Evolutionary conservation across 2,797 vertebrate species (phyloP).

Genomic region (Malurus splendens): DNA sequence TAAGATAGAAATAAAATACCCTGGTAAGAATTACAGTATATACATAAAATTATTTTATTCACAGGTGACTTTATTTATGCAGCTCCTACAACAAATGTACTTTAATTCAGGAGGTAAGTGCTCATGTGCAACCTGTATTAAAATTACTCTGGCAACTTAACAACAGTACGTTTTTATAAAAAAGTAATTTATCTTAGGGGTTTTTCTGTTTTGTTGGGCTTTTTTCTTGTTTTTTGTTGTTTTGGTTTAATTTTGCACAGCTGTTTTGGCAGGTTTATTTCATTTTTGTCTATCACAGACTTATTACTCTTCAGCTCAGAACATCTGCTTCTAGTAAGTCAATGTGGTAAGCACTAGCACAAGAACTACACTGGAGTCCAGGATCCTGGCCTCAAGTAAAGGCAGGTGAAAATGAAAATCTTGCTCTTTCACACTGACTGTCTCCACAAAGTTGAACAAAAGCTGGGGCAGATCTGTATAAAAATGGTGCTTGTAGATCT

Average conservation of each 20-base stretch:
- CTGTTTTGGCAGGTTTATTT: background rate
- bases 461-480: background rate
- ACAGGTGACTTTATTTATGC: background rate
- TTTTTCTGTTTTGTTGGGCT: background rate
- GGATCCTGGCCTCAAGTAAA: background rate
- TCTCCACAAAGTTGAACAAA: background rate
- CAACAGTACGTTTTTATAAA: background rate
- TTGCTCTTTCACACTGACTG: background rate
- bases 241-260: rapidly evolving
- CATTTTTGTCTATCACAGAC: background rate
- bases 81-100: background rate
- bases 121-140: background rate
- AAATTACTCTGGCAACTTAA: background rate
- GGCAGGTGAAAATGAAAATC: background rate
- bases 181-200: background rate
- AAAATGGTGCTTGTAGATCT: background rate
- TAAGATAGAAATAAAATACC: background rate
- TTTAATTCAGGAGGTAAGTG: background rate
- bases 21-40: background rate
- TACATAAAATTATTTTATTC: background rate
- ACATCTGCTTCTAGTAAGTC: background rate
- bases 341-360: background rate
- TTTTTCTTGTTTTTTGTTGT: background rate
- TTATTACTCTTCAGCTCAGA: background rate
- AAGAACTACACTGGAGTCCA: background rate